These are phyloP conservation scores for Scrobipalpa atriplicella DNA, from an alignment of 2,888 invertebrate species.

Conservation along the genomic window DNA sequence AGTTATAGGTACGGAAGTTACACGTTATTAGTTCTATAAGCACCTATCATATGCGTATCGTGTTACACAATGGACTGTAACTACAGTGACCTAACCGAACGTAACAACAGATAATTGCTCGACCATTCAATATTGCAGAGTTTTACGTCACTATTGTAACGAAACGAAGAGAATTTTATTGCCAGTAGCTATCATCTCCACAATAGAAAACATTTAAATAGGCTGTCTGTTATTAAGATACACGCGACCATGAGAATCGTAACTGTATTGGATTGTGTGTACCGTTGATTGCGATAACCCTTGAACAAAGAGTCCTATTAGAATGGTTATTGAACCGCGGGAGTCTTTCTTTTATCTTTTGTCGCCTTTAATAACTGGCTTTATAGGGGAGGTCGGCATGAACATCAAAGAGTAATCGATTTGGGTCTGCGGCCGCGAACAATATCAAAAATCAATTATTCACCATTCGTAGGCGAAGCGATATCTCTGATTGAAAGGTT, in stretches of 20 bases:
- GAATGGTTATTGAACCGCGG: constrained; percentile 12
- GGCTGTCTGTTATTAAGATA: neutral
- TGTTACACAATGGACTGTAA: constrained; percentile 24
- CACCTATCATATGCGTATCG: constrained; percentile 29
- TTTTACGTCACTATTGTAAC: constrained; percentile 23
- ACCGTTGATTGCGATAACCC: constrained; percentile 10
- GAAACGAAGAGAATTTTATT: neutral
- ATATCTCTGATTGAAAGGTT: constrained; percentile 31
- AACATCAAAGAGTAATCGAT: constrained; percentile 27
- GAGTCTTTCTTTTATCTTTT: constrained; percentile 12
- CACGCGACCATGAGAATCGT: constrained; percentile 18
- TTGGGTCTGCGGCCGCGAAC: constrained; percentile 23
- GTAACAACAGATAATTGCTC: constrained; percentile 25
- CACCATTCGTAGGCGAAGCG: constrained; percentile 20
- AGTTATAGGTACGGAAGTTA: constrained; percentile 26
- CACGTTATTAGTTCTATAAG: constrained; percentile 26
- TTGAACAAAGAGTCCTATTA: constrained; percentile 18
- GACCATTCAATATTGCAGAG: constrained; percentile 13
- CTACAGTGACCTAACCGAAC: constrained; percentile 31
- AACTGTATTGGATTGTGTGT: constrained; percentile 16
- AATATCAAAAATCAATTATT: constrained; percentile 16
- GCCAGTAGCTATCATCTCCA: constrained; percentile 5
- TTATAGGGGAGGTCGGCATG: constrained; percentile 1
- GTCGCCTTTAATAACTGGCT: neutral
- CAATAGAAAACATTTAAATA: constrained; percentile 11